Evolutionary conservation across 2,113 vertebrate genomes (phyloP).

Genomic region (Meles meles): DNA sequence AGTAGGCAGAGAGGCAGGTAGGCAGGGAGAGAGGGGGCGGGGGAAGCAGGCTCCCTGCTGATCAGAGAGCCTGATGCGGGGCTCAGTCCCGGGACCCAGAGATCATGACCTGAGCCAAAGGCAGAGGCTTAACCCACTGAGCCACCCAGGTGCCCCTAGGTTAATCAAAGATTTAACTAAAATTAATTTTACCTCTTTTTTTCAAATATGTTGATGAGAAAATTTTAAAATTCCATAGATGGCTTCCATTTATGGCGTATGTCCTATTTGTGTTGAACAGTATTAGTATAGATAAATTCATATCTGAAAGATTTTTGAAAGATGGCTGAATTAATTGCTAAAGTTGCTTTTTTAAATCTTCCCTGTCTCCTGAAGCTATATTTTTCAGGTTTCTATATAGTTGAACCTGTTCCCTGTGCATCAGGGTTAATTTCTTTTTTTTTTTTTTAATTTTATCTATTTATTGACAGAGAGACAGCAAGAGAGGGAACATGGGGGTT

Average conservation of each 20-base stretch:
- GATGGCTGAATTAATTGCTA: background rate
- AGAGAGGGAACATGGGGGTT: too few relatives aligned
- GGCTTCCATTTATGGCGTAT: background rate
- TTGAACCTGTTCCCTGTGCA: background rate
- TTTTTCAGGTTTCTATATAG: background rate
- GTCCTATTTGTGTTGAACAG: background rate
- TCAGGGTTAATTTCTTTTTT: background rate
- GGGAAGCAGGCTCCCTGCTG: too few relatives aligned
- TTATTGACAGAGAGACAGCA: too few relatives aligned
- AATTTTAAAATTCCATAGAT: background rate
- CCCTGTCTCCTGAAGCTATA: background rate
- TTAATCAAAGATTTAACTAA: background rate
- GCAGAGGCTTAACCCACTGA: too few relatives aligned
- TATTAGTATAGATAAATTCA: constrained; percentile 8
- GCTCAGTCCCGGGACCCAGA: too few relatives aligned
- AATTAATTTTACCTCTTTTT: background rate
- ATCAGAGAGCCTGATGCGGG: too few relatives aligned
- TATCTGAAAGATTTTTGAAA: background rate
- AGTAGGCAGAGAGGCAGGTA: too few relatives aligned
- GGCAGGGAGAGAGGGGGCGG: too few relatives aligned
- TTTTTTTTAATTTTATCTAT: too few relatives aligned
- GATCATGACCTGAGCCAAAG: too few relatives aligned
- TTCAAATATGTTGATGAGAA: background rate
- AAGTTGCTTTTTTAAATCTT: background rate
- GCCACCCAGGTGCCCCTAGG: background rate